phyloP scores from a whole-genome alignment of 1,140 invertebrate species.

The Zaprionus gabonicus region DNA sequence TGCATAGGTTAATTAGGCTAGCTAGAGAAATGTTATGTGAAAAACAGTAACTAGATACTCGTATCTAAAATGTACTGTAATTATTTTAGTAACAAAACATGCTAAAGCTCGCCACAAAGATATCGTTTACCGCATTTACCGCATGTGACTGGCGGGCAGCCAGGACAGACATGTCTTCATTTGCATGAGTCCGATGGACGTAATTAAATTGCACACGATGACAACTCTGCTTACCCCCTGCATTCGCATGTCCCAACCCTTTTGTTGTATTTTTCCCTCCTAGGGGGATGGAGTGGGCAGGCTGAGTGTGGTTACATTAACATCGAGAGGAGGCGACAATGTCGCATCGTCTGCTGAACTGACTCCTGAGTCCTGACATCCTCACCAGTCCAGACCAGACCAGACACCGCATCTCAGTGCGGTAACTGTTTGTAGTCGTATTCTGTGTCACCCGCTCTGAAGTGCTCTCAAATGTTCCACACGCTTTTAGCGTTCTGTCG shows the following conservation, averaged over 20 bases:
- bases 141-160: background rate
- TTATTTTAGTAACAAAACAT: conserved; percentile 1
- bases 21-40: background rate
- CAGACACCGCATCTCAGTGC: conserved; percentile 31
- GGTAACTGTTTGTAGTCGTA: conserved; percentile 75
- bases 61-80: background rate
- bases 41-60: background rate
- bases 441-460: conserved; percentile 74
- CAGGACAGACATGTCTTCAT: conserved; percentile 18
- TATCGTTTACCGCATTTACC: background rate
- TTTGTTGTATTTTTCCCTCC: conserved; percentile 39
- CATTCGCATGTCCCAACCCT: conserved; percentile 61
- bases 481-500: conserved; percentile 21
- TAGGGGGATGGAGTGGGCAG: conserved; percentile 38
- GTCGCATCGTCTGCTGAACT: conserved; percentile 49
- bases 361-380: conserved; percentile 43
- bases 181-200: conserved; percentile 42
- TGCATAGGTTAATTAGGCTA: background rate
- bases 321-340: conserved; percentile 37
- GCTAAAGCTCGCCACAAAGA: background rate
- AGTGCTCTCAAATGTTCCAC: conserved; percentile 72
- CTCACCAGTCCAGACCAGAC: background rate
- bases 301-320: conserved; percentile 80
- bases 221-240: conserved; percentile 64
- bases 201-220: conserved; percentile 79